Base-by-base conservation (phyloP, 1,140 invertebrate genomes). In the Drosophila nigrodunni region DNA sequence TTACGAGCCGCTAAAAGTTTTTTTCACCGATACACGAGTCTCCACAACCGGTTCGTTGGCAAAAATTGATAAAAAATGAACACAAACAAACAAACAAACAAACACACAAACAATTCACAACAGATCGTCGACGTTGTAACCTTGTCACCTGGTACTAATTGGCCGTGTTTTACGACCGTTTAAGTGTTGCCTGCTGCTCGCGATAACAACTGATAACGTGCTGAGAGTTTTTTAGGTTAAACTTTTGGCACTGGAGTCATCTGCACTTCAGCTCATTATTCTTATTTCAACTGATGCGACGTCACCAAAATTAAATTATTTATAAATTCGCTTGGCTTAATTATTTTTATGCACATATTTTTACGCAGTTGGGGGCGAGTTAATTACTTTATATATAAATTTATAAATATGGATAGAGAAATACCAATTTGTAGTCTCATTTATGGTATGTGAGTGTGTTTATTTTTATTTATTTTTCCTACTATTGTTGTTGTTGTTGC, bases 161-260 rank as follows among this genome's bases (percentile, higher is more conserved):
- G 55, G 78, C 65, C 49, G 64, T 81, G 82, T 85, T 75, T 77
- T 60, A 85, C 78, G 70, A 83, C 58, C 47, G 70, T 78, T 81
- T 73, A 61, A 58, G 62, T 52, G 41, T 52, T 81, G 74, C 74
- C 71, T 70, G 61, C 39, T 11, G 47, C 60, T 37, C 9, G 15
- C 43, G 77, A 80, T 80, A 80, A 76, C 44, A 62, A 11, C 34
- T 54, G 80, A 82, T 82, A 82, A 82, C 73, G 39, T 57, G 35
- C 44, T 10, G 41, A 15, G 30, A 49, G 47, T 21, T 21, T 21
- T 21, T 21, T 21, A 21, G 18, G 18, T 21, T 21, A 21, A 21
- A 21, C 18, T 21, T 21, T 21, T 1, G 18, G 18, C 18, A 21
- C 1, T 21, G 18, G 47, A 49, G 25, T 18, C 47, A 49, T 9